Base-by-base conservation (phyloP, 2,797 vertebrate genomes). In the Tinamus major region DNA sequence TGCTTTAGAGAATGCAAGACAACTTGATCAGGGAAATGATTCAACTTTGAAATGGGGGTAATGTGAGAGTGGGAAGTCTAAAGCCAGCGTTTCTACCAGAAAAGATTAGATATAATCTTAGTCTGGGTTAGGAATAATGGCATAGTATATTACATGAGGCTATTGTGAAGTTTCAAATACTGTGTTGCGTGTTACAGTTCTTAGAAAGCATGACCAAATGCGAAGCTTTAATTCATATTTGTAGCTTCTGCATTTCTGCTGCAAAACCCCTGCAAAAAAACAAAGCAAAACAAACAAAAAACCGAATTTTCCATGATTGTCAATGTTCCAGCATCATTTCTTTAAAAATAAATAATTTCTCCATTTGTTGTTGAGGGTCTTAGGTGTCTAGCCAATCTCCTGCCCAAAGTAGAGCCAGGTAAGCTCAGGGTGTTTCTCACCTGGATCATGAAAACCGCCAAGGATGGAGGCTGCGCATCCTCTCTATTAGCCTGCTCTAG, bases 361-460 rank as follows among this genome's bases (percentile, higher is more conserved):
- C 27, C 3, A 4, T 2, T 0, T 63, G 0, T 48, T 48, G 2
- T 44, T 10, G 74, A 74, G 56, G 79, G 39, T 49, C 39, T 15
- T 24, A 39, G 53, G 9, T 9, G 10, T 79, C 15, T 58, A 7
- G 13, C 10, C 37, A 58, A 37, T 31, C 2, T 5, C 19, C 14
- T 71, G 31, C 13, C 85, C 76, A 83, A 85, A 71, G 39, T 23
- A 61, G 44, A 16, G 41, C 75, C 65, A 69, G 55, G 49, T 85
- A 68, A 27, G 33, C 46, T 63, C 63, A 42, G 63, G 39, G 26
- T 29, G 79, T 76, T 37, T 23, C 72, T 41, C 17, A 55, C 33
- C 41, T 20, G 46, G 65, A 7, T 0, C 0, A 1, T 76, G 77
- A 33, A 86, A 69, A 75, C 3, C 29, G 72, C n/a, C 41, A 33